Evolutionary conservation across 2,888 invertebrate species (phyloP).

Genomic region (Nephrotoma flavescens): DNA sequence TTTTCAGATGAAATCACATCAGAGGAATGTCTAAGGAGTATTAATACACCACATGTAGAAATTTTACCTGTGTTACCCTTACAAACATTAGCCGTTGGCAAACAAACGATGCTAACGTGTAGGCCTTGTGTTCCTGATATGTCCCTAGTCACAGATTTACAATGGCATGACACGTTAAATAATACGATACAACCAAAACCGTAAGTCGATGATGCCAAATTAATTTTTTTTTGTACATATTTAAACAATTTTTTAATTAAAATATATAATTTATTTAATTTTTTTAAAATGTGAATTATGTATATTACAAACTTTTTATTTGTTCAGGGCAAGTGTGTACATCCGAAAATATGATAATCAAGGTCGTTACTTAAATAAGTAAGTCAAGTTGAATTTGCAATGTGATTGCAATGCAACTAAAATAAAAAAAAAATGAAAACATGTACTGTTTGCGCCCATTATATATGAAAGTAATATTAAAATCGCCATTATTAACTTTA

Average conservation of each 20-base stretch:
- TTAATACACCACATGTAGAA: conserved; percentile 36
- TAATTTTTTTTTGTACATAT: not conserved
- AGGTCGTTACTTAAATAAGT: not conserved
- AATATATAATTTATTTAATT: not conserved
- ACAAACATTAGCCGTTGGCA: conserved; percentile 59
- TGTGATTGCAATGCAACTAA: not conserved
- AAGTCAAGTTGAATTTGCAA: not conserved
- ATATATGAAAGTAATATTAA: not conserved
- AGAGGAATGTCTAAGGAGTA: conserved; percentile 11
- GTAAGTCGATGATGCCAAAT: conserved; percentile 35
- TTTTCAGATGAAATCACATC: conserved; percentile 15
- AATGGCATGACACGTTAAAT: conserved; percentile 65
- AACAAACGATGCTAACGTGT: conserved; percentile 63
- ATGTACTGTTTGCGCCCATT: not conserved
- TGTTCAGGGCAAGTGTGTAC: not conserved
- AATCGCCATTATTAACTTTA: not conserved
- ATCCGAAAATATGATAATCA: not conserved
- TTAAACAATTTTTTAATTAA: not conserved
- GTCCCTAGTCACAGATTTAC: conserved; percentile 51
- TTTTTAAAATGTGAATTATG: not conserved
- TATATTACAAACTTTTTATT: not conserved
- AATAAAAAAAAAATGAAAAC: not conserved
- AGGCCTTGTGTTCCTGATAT: conserved; percentile 54
- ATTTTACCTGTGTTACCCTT: conserved; percentile 54
- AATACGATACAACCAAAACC: conserved; percentile 49